phyloP scores from a whole-genome alignment of 2,113 vertebrate species.

The Trinectes maculatus region DNA sequence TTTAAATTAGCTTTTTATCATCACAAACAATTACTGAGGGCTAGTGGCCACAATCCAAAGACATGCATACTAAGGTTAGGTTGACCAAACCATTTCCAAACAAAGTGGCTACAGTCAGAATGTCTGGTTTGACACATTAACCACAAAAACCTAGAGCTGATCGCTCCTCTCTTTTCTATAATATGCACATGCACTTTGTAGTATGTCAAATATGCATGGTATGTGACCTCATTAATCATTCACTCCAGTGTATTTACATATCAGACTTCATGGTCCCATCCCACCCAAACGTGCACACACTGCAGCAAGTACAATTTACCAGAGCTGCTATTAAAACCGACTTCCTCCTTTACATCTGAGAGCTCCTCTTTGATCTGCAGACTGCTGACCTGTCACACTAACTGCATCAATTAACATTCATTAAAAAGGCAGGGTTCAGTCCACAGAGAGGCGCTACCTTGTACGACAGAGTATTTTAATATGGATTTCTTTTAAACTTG shows the following conservation, averaged over 20 bases:
- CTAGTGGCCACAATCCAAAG: too few species aligned
- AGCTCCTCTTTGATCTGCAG: slow-evolving; percentile 58
- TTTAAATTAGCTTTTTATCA: background rate
- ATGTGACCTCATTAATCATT: slow-evolving; percentile 54
- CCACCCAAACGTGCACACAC: slow-evolving; percentile 5
- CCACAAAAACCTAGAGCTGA: background rate
- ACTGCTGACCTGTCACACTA: slow-evolving; percentile 56
- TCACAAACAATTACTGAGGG: too few species aligned
- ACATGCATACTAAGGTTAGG: too few species aligned
- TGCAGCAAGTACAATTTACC: slow-evolving; percentile 4
- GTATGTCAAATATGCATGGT: slow-evolving; percentile 4
- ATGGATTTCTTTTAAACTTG: slow-evolving; percentile 19
- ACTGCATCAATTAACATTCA: slow-evolving; percentile 42
- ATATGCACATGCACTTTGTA: slow-evolving; percentile 3
- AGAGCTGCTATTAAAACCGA: slow-evolving; percentile 20
- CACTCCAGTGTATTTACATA: slow-evolving; percentile 51
- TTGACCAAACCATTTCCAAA: background rate
- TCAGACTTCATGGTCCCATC: slow-evolving; percentile 35
- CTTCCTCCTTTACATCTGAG: slow-evolving; percentile 28
- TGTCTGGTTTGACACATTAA: background rate
- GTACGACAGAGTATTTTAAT: slow-evolving; percentile 15
- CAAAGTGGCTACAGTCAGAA: background rate
- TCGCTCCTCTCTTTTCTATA: background rate
- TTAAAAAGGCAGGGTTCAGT: slow-evolving; percentile 32
- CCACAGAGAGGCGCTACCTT: slow-evolving; percentile 1